A percentile compares a stretch with the other conserved stretches of the same genome.
Conservation (phyloP, 2,113 vertebrate species). For the Apeltes quadracus region DNA sequence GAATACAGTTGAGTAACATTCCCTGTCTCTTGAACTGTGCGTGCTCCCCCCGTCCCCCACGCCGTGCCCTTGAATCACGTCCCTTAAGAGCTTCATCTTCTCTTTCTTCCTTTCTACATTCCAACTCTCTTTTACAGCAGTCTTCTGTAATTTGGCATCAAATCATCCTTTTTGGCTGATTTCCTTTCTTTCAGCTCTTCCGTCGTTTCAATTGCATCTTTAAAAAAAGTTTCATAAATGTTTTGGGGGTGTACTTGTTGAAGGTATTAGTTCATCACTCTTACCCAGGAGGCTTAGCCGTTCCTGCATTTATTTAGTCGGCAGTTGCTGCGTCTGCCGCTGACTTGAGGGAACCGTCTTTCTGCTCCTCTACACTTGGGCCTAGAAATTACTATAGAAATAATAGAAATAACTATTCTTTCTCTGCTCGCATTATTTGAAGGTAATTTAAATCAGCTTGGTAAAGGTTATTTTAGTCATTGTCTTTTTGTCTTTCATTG, state of each 20-base stretch:
- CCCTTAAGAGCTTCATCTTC: constrained; percentile 23
- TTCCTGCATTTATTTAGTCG: constrained; percentile 14
- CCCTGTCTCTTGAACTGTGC: constrained; percentile 8
- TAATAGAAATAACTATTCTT: too few relatives aligned
- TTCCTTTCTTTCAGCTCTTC: neutral
- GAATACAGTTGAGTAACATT: constrained; percentile 30
- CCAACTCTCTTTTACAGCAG: constrained; percentile 12
- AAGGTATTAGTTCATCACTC: constrained; percentile 13
- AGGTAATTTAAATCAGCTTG: constrained; percentile 1
- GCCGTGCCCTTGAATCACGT: constrained; percentile 35
- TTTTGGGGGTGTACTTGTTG: neutral
- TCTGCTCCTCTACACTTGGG: neutral
- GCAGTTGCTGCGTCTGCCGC: neutral
- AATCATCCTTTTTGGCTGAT: neutral
- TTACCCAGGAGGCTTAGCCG: constrained; percentile 31
- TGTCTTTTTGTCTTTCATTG: constrained; percentile 24
- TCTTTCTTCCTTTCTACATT: neutral
- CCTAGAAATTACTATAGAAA: too few relatives aligned
- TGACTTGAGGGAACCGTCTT: neutral
- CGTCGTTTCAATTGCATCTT: neutral
- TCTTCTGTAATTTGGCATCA: constrained; percentile 14
- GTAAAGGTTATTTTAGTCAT: neutral
- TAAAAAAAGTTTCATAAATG: too few relatives aligned
- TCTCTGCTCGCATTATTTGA: neutral
- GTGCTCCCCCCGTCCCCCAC: neutral